Evolutionary conservation across 2,797 vertebrate genomes (phyloP), one percentile per base, ranked within the genome.

Genomic region (Amniataba percoides): DNA sequence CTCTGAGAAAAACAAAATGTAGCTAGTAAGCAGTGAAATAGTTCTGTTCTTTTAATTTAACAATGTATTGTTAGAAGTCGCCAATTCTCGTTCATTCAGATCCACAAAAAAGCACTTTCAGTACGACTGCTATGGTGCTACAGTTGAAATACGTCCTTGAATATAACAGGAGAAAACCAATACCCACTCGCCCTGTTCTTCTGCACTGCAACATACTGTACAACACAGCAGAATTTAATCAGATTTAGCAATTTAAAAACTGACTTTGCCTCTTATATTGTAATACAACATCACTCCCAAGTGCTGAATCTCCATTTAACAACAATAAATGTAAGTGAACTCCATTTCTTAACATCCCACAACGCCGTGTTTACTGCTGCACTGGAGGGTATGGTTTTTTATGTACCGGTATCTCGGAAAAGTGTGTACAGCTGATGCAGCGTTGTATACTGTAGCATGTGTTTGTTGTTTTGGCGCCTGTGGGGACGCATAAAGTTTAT

Each of bases 401-500:
- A 65, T 82, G 78, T 64, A 73, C 74, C 57, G 25, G 45, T 78
- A 52, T 74, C 36, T 60, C 49, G 45, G 59, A 61, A 45, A 12
- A 53, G 51, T 46, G 58, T 71, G 67, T 63, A 56, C 60, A 68
- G 80, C 65, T 64, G 68, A 83, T 63, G 76, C 31, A 49, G 66
- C 21, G 12, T 42, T 66, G 40, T 64, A 39, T 52, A 16, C 9
- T 56, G 69, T 62, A 25, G n/a, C 67, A 59, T 61, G 65, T 70
- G 40, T 49, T 74, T 71, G 78, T 58, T 81, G 66, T 64, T 78
- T 52, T 63, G 45, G 42, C 48, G 78, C 79, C 75, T 49, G 31
- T 45, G 59, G 82, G 80, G 53, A 69, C 6, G 19, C 70, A 78
- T 62, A 62, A 71, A 48, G 58, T 83, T 79, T 87, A 81, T 78